Base-by-base conservation (phyloP, 2,113 vertebrate genomes). In the Amphilophus citrinellus region DNA sequence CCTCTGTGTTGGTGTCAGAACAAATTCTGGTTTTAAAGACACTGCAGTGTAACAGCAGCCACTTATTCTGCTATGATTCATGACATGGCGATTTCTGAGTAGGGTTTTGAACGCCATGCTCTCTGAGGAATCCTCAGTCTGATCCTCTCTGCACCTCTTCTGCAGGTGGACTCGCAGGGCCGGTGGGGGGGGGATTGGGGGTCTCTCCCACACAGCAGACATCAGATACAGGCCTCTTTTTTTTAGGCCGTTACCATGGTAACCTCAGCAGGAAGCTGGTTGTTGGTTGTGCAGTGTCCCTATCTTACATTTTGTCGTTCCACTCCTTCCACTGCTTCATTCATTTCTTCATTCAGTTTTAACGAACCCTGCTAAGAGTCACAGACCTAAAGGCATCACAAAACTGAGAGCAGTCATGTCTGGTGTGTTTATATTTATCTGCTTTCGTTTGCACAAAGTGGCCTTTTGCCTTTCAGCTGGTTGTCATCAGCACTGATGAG, bases 231-330 rank as follows among this genome's bases (percentile, higher is more conserved):
- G 62, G 27, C 42, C 35, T 61, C 35, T 85, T 66, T 75, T 75
- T 92, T 91, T 84, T 80, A 86, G 88, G 82, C 11, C 80, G 91
- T 92, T 91, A 35, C 92, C 88, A 93, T 94, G 80, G 94, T 76
- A 92, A 96, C 91, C 63, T 18, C 53, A 71, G 35, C 83, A 83
- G 79, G 86, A 83, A 76, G 78, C 73, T 65, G 63, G 60, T 9
- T 61, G 65, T 66, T 35, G 47, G 20, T 59, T 14, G 2, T 84
- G 59, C 44, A 3, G n/a, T 71, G 42, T 83, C 75, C 30, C 78
- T 65, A 47, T 77, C 66, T 79, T 22, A 53, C 78, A 68, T 71
- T 76, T 47, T 24, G 1, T 18, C 17, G 50, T 44, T 37, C 78
- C 47, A 58, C 76, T 2, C 17, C 57, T 44, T 37, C 78, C 47